phyloP scores from a whole-genome alignment of 2,113 vertebrate species.

The Datnioides undecimradiatus region DNA sequence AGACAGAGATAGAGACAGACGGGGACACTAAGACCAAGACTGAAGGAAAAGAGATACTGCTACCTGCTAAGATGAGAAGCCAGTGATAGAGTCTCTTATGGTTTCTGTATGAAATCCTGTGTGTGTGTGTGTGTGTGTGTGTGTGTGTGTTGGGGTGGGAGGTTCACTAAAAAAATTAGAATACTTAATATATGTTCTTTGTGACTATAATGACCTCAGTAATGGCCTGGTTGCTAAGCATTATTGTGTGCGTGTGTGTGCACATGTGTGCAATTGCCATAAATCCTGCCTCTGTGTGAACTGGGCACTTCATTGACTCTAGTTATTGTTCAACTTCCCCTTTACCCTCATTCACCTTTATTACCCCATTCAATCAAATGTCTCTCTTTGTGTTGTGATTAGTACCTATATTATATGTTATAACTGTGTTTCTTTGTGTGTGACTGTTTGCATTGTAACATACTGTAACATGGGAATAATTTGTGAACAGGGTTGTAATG shows the following conservation, averaged over 20 bases:
- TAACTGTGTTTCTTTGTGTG: constrained; percentile 23
- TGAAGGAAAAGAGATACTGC: constrained; percentile 3
- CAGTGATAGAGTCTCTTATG: constrained; percentile 35
- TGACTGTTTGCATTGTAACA: constrained; percentile 17
- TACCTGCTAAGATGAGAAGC: constrained; percentile 50
- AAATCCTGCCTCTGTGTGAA: constrained; percentile 38
- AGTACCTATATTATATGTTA: too few relatives aligned
- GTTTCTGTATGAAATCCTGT: constrained; percentile 26
- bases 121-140: constrained; percentile 12
- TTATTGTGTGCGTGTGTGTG: not conserved
- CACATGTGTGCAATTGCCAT: constrained; percentile 36
- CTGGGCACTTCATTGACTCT: constrained; percentile 25
- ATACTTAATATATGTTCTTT: not conserved
- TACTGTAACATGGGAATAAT: constrained; percentile 33
- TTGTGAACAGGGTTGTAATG: constrained; percentile 31
- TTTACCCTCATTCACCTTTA: constrained; percentile 64
- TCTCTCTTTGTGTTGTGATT: constrained; percentile 19
- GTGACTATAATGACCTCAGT: not conserved
- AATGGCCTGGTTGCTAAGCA: constrained; percentile 9
- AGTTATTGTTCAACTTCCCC: constrained; percentile 63
- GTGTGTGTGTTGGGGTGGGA: constrained; percentile 9
- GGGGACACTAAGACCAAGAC: constrained; percentile 35
- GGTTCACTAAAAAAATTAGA: too few relatives aligned
- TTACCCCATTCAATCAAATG: constrained; percentile 57
- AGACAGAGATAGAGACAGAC: constrained; percentile 31